phyloP scores from a whole-genome alignment of 1,140 invertebrate species.

The Tetragonula clypearis region DNA sequence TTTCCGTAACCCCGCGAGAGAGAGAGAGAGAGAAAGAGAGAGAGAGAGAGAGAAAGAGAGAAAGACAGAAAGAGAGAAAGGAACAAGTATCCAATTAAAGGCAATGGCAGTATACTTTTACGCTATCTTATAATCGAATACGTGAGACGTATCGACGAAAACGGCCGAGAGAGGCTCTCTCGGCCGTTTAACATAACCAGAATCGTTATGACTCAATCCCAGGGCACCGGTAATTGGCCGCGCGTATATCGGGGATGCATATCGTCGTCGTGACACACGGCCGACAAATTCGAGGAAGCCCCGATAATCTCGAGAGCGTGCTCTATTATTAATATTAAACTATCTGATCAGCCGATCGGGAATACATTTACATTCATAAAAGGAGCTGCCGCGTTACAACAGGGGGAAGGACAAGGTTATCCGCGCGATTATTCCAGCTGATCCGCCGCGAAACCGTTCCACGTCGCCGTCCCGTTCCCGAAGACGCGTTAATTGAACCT shows the following conservation, averaged over 20 bases:
- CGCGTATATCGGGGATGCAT: slow-evolving; percentile 16
- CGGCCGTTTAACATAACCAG: slow-evolving; percentile 61
- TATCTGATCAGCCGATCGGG: slow-evolving; percentile 50
- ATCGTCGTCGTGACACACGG: slow-evolving; percentile 22
- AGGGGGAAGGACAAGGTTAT: slow-evolving; percentile 22
- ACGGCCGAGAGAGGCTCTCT: slow-evolving; percentile 25
- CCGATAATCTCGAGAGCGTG: slow-evolving; percentile 16
- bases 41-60: too few species aligned
- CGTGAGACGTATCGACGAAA: slow-evolving; percentile 37
- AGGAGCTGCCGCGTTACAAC: neutral
- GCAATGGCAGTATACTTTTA: slow-evolving; percentile 16
- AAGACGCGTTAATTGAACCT: slow-evolving; percentile 24
- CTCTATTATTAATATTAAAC: slow-evolving; percentile 46
- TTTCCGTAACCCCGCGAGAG: too few species aligned
- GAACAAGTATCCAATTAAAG: slow-evolving; percentile 45
- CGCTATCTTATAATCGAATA: slow-evolving; percentile 35
- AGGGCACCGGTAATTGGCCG: slow-evolving; percentile 34
- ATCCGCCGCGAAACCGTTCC: neutral
- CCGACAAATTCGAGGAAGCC: slow-evolving; percentile 34
- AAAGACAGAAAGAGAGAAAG: neutral
- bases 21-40: too few species aligned
- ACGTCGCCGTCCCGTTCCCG: neutral
- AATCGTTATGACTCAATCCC: slow-evolving; percentile 58
- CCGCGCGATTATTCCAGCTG: neutral
- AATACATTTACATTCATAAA: slow-evolving; percentile 57